phyloP scores from a whole-genome alignment of 2,888 invertebrate species.

The Chloroclystis v-ata region DNA sequence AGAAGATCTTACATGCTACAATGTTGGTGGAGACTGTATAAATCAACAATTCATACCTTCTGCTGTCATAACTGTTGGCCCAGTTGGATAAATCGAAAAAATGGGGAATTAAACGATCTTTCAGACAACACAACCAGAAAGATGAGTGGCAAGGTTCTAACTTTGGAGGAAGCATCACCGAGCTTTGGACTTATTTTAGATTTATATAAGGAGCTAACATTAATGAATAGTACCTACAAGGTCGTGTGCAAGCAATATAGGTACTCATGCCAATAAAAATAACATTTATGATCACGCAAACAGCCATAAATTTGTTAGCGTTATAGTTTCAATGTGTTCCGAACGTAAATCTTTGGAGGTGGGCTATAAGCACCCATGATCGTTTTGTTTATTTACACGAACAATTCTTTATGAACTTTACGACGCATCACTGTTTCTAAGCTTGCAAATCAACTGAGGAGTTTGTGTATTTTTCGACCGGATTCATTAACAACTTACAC shows the following conservation, averaged over 20 bases:
- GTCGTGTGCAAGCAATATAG: too few relatives aligned
- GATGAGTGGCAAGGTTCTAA: too few relatives aligned
- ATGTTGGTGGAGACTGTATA: neutral
- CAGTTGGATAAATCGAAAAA: too few relatives aligned
- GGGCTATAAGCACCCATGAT: conserved; percentile 4
- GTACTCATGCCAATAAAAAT: neutral
- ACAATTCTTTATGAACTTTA: conserved; percentile 16
- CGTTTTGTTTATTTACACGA: conserved; percentile 7
- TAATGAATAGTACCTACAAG: too few relatives aligned
- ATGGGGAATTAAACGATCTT: too few relatives aligned
- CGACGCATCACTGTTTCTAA: conserved; percentile 14
- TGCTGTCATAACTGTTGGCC: too few relatives aligned
- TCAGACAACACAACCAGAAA: too few relatives aligned
- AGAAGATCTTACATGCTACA: conserved; percentile 24
- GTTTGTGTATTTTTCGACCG: conserved; percentile 8
- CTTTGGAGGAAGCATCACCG: too few relatives aligned
- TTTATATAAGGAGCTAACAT: too few relatives aligned
- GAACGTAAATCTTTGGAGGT: conserved; percentile 9
- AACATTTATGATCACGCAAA: neutral
- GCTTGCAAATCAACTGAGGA: conserved; percentile 2
- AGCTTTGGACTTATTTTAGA: too few relatives aligned
- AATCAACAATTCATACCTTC: neutral
- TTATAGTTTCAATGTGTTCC: conserved; percentile 1
- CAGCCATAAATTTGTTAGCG: neutral
- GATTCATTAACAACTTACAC: conserved; percentile 6